phyloP scores from a whole-genome alignment of 1,140 invertebrate genomes.

The Rhopalosiphum padi region DNA sequence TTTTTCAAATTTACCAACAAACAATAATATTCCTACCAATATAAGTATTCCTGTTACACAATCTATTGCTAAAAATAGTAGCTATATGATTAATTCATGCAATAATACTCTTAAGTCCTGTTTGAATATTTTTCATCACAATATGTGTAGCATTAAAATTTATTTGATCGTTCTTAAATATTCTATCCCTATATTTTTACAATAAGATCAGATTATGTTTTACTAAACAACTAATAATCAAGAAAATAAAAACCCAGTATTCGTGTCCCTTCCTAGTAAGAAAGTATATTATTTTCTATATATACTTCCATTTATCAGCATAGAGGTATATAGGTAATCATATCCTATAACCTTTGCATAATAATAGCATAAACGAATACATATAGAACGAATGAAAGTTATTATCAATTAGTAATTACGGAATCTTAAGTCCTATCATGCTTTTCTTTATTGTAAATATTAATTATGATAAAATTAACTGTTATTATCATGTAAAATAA shows the following conservation, averaged over 20 bases:
- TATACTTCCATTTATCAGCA: not conserved
- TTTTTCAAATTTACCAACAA: not conserved
- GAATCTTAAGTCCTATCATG: too few relatives aligned
- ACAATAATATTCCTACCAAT: not conserved
- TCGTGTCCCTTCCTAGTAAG: not conserved
- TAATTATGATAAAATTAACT: not conserved
- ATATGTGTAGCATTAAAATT: not conserved
- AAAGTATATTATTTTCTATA: not conserved
- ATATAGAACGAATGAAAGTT: not conserved
- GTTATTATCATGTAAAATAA: not conserved
- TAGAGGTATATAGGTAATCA: not conserved
- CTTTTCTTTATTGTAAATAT: not conserved
- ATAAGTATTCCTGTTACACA: not conserved
- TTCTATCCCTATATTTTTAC: not conserved
- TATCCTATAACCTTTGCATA: too few relatives aligned
- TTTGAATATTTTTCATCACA: not conserved
- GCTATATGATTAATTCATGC: not conserved
- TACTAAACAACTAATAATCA: too few relatives aligned
- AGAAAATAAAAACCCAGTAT: too few relatives aligned
- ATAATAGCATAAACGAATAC: not conserved
- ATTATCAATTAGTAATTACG: not conserved
- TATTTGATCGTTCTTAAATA: not conserved
- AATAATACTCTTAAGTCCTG: not conserved
- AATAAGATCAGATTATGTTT: not conserved
- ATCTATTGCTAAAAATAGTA: not conserved